These are phyloP conservation scores for Gisinianus flammeolus DNA, from an alignment of 2,888 invertebrate genomes.

Conservation along the genomic window DNA sequence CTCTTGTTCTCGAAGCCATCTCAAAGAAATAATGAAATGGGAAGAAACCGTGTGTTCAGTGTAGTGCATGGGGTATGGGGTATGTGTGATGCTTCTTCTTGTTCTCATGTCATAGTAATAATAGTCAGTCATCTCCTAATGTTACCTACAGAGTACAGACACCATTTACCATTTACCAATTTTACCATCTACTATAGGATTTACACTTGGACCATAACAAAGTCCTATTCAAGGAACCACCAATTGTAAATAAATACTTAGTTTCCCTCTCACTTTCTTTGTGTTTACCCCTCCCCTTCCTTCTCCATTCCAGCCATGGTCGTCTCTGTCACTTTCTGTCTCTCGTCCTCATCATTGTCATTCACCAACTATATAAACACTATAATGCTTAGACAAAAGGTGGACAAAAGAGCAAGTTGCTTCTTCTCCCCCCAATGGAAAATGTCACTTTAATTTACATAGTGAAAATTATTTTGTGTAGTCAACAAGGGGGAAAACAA, in stretches of 20 bases:
- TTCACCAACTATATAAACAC: neutral
- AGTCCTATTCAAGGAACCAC: too few relatives aligned
- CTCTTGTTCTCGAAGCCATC: too few relatives aligned
- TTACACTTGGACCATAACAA: too few relatives aligned
- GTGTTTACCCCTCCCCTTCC: neutral
- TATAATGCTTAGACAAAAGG: neutral
- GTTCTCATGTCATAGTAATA: neutral
- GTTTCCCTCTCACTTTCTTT: constrained; percentile 1
- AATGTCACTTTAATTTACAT: constrained; percentile 19
- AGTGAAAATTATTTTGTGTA: constrained; percentile 8
- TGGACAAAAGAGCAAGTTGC: neutral
- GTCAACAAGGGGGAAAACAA: neutral
- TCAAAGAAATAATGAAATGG: too few relatives aligned
- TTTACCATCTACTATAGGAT: too few relatives aligned
- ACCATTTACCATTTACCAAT: too few relatives aligned
- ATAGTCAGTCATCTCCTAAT: constrained; percentile 2
- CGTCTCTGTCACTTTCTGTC: neutral
- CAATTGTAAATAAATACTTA: constrained; percentile 16
- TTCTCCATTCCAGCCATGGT: neutral
- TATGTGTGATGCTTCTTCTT: too few relatives aligned
- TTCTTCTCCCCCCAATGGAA: neutral
- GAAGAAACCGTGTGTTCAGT: too few relatives aligned
- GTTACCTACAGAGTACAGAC: neutral
- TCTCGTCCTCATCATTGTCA: neutral
- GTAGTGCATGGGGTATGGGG: too few relatives aligned